Base-by-base conservation (phyloP, 2,888 invertebrate genomes). In the Mimas tiliae region DNA sequence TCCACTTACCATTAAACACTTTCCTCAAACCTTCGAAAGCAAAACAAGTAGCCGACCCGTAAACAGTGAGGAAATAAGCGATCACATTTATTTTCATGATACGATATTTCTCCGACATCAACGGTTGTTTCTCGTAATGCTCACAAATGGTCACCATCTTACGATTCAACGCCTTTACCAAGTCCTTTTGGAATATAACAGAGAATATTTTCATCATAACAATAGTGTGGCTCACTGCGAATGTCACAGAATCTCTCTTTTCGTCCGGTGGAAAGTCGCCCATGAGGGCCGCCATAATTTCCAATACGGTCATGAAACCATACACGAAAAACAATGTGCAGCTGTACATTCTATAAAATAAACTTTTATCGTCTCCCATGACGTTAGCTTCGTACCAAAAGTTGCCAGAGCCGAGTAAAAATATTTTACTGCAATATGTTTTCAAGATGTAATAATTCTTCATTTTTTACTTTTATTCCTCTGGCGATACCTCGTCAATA, bases 231-330 rank as follows among this genome's bases (percentile, higher is more conserved):
- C 89, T 89, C 58, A 90, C 83, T 6, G 89, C 85, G 38, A 93
- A 89, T n/a, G 88, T 85, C 1, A 89, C 75, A 0, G 86, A 83
- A 69, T 93, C 93, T 53, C 86, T 82, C 73, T 86, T 85, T 70
- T 93, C 91, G 67, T 91, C 89, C 65, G 85, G 80, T 9, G 93
- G 90, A 71, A 90, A 89, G 52, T 84, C 78, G 1, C 90, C 91
- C 65, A 83, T 74, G 16, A 83, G 50, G 1, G 83, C 88, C 0
- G 87, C 92, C 78, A 90, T 79, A 63, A 89, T 85, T 82, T 93
- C 93, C 62, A 92, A 77, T 67, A 88, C 64, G 42, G 91, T 90
- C 86, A 91, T 81, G 62, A 80, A 76, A 64, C 78, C 78, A 72
- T 88, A 93, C 27, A 81, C 69, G 53, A 80, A 76, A 70, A 88